A percentile compares a stretch with the other conserved stretches of the same genome.
phyloP scores from a whole-genome alignment of 2,888 invertebrate species.

The Pegoplata infirma region DNA sequence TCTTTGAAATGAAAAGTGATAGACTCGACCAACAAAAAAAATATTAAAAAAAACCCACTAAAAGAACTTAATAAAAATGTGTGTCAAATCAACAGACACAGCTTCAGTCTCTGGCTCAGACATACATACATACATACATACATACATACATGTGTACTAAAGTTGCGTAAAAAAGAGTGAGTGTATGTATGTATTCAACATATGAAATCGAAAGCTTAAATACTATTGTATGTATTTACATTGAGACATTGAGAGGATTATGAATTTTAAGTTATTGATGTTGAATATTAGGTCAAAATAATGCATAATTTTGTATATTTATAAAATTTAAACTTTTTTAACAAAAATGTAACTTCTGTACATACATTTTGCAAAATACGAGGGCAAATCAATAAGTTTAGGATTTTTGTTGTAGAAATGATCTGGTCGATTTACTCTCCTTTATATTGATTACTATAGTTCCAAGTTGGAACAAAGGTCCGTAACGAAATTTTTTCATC shows the following conservation, averaged over 20 bases:
- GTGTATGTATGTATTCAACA: not conserved
- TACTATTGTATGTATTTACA: no score
- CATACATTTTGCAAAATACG: no score
- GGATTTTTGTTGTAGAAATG: no score
- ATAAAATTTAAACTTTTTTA: not conserved
- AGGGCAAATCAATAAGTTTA: no score
- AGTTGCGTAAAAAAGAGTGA: not conserved
- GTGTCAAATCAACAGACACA: conserved; percentile 27
- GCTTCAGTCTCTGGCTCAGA: not conserved
- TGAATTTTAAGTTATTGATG: not conserved
- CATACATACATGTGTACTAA: not conserved
- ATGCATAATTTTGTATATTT: not conserved
- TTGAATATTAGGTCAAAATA: conserved; percentile 8
- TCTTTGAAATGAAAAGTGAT: conserved; percentile 57
- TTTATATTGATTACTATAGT: no score
- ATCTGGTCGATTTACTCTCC: no score
- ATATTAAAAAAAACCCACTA: conserved; percentile 11
- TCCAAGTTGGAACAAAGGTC: no score
- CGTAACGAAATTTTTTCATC: no score
- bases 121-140: not conserved
- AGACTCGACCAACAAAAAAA: not conserved
- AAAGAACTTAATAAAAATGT: conserved; percentile 20
- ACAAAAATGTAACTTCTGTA: no score
- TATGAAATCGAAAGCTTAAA: conserved; percentile 44
- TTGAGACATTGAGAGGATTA: not conserved